Conservation (phyloP, 2,113 vertebrate species). For the Uria aalge region DNA sequence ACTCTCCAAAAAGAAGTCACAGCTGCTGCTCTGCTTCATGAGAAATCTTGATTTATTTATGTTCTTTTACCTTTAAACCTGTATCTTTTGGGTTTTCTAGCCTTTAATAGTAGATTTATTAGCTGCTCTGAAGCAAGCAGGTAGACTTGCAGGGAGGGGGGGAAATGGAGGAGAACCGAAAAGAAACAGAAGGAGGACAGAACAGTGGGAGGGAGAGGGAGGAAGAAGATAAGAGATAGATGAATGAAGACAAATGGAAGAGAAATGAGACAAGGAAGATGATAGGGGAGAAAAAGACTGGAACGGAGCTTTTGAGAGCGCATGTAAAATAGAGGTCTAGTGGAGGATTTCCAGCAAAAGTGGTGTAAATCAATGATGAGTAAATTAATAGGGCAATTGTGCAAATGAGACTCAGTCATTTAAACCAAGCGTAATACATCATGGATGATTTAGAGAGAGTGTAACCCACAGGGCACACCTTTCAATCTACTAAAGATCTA, state of each 20-base stretch:
- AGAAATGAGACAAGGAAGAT: slow-evolving; percentile 32
- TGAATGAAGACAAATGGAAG: slow-evolving; percentile 64
- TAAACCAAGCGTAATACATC: slow-evolving; percentile 64
- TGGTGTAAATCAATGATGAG: slow-evolving; percentile 76
- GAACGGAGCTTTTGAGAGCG: not conserved
- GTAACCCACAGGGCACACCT: slow-evolving; percentile 66
- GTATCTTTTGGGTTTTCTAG: slow-evolving; percentile 5
- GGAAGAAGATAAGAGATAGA: slow-evolving; percentile 20
- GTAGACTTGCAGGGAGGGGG: not conserved
- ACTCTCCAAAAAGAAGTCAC: not conserved
- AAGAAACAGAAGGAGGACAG: slow-evolving; percentile 47
- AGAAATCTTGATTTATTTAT: slow-evolving; percentile 1
- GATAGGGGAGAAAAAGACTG: slow-evolving; percentile 12
- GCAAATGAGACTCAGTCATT: slow-evolving; percentile 71
- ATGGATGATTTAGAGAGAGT: slow-evolving; percentile 63
- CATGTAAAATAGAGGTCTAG: slow-evolving; percentile 35
- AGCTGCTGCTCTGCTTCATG: not conserved
- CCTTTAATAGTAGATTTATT: slow-evolving; percentile 64
- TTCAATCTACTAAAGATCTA: slow-evolving; percentile 50
- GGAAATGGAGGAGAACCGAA: not conserved
- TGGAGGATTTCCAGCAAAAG: slow-evolving; percentile 55
- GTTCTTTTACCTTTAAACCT: slow-evolving; percentile 19
- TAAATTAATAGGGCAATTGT: slow-evolving; percentile 77
- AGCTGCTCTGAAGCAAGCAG: slow-evolving; percentile 15
- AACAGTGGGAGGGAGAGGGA: slow-evolving; percentile 41